Percentiles rank a stretch among this genome's conserved stretches.
Evolutionary conservation across 2,797 vertebrate species (phyloP).

Genomic region (Thalassophryne amazonica): DNA sequence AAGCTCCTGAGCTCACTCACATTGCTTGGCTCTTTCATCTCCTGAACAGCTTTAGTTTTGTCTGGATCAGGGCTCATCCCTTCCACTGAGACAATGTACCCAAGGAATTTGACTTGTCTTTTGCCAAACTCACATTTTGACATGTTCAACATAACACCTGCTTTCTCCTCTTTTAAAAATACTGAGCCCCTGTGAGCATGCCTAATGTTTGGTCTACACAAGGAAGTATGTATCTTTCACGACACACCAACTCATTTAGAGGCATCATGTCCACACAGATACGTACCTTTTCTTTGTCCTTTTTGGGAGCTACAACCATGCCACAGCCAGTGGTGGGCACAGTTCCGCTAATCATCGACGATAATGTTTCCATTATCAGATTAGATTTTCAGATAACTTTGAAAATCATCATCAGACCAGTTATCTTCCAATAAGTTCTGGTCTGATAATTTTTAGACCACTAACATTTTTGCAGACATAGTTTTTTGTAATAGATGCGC

Average conservation of each 20-base stretch:
- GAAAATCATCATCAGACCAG: no score
- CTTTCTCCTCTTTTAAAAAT: not conserved
- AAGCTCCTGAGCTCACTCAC: not conserved
- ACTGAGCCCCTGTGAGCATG: not conserved
- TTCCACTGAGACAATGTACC: not conserved
- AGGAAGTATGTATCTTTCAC: not conserved
- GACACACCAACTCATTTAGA: not conserved
- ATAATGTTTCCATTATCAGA: no score
- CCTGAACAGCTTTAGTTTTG: not conserved
- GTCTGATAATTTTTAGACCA: no score
- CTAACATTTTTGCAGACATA: no score
- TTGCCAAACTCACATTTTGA: not conserved
- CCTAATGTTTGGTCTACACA: not conserved
- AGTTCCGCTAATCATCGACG: no score
- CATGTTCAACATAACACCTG: no score
- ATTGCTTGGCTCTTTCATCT: no score
- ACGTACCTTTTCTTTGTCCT: not conserved
- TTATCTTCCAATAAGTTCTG: no score
- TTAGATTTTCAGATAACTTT: no score
- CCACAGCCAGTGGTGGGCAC: not conserved
- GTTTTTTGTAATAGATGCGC: no score
- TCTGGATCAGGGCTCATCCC: not conserved
- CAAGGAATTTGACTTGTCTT: no score
- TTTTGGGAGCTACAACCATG: not conserved
- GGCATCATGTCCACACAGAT: not conserved